phyloP scores from a whole-genome alignment of 2,797 vertebrate genomes.

The Lacerta viridis region DNA sequence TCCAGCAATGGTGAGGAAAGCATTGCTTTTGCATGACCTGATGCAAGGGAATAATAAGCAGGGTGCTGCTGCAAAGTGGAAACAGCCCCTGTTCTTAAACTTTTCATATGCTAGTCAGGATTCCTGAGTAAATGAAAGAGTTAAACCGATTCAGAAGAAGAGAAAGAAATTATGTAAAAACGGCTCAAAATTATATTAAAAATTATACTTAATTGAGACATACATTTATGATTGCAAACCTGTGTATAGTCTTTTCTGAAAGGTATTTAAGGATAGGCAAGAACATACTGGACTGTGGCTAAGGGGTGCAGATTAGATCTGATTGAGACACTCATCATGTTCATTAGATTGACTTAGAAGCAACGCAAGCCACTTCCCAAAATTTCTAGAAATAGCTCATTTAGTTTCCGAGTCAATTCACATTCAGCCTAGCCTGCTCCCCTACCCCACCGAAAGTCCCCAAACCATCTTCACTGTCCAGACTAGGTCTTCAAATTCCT shows the following conservation, averaged over 20 bases:
- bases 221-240: neutral
- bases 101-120: neutral
- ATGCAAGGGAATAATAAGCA: conserved; percentile 4
- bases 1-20: neutral
- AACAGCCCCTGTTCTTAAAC: neutral
- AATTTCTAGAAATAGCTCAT: neutral
- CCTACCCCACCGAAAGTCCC: neutral
- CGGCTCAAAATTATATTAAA: neutral
- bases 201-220: no score
- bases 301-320: neutral
- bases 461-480: neutral
- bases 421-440: neutral
- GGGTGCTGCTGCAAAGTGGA: neutral
- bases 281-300: neutral
- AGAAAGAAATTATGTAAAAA: neutral
- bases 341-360: neutral
- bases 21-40: neutral
- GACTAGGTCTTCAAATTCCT: neutral
- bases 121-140: neutral
- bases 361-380: neutral
- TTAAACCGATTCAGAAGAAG: neutral
- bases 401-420: neutral
- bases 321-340: neutral
- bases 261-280: neutral
- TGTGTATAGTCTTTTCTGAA: neutral